Conservation (phyloP, 2,797 vertebrate species). For the Anguilla megastoma region DNA sequence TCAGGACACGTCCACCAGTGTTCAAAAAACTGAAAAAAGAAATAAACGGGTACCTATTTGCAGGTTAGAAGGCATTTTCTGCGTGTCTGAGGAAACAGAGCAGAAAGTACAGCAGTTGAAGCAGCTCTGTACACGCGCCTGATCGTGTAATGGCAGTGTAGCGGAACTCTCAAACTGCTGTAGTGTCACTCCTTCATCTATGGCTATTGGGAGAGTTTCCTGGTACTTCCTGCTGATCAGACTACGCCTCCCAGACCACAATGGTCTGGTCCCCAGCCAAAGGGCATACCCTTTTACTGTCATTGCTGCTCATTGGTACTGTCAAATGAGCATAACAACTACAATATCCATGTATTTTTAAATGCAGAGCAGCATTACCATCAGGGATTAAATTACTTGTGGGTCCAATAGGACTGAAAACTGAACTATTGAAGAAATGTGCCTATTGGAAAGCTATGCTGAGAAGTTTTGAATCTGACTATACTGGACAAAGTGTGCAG, state of each 20-base stretch:
- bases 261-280: not conserved
- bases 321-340: not conserved
- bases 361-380: not conserved
- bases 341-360: not conserved
- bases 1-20: too few species aligned
- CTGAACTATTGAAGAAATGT: not conserved
- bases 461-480: not conserved
- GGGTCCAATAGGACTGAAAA: not conserved
- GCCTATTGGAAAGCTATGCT: not conserved
- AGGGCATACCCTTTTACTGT: not conserved
- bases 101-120: not conserved
- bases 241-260: not conserved
- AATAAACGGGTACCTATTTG: not conserved
- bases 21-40: not conserved
- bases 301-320: not conserved
- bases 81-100: not conserved
- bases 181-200: not conserved
- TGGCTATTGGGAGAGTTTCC: not conserved
- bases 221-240: not conserved
- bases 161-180: not conserved
- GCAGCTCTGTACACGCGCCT: not conserved
- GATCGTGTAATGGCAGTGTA: not conserved
- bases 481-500: not conserved
- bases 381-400: not conserved
- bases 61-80: not conserved